These are phyloP conservation scores for Megaustenia siamemsis DNA, from an alignment of 2,888 invertebrate genomes.

Conservation along the genomic window DNA sequence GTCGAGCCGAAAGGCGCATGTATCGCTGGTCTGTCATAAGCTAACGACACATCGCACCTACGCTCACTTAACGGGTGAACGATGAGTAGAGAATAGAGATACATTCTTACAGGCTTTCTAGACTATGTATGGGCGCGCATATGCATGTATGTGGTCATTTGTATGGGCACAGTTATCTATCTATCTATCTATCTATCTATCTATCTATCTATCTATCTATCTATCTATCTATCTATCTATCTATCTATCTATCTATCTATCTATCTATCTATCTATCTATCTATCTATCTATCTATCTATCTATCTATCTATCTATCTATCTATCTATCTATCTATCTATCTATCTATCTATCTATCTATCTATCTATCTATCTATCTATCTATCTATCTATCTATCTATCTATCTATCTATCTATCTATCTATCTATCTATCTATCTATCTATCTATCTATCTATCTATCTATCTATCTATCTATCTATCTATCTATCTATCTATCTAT, in stretches of 20 bases:
- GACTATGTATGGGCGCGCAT: too few relatives aligned
- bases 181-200: too few relatives aligned
- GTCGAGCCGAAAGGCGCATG: too few relatives aligned
- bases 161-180: too few relatives aligned
- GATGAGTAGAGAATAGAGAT: too few relatives aligned
- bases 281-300: too few relatives aligned
- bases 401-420: background rate
- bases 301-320: too few relatives aligned
- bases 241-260: background rate
- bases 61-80: too few relatives aligned
- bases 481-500: background rate
- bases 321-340: background rate
- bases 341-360: background rate
- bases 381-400: background rate
- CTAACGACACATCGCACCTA: too few relatives aligned
- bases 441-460: background rate
- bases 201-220: background rate
- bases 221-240: background rate
- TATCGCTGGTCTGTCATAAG: too few relatives aligned
- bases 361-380: background rate
- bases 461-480: background rate
- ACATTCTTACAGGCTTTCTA: too few relatives aligned
- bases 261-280: background rate
- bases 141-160: too few relatives aligned
- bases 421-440: background rate